Evolutionary conservation across 2,113 vertebrate genomes (phyloP).

Genomic region (Cisticola juncidis): DNA sequence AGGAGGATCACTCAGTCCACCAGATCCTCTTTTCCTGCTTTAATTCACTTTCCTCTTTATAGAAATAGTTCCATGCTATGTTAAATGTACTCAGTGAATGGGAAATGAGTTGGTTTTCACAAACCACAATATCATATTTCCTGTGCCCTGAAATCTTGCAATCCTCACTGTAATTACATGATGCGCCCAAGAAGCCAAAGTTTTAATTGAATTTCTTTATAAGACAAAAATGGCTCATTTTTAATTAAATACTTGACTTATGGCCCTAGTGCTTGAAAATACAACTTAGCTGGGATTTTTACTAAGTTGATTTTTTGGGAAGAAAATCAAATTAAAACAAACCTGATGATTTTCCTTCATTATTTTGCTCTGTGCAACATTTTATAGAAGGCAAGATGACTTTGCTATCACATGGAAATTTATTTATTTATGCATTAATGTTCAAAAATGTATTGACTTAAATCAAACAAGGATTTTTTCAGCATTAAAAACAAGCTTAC

Average conservation of each 20-base stretch:
- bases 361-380: not conserved
- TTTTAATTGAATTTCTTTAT: not conserved
- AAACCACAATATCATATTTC: not conserved
- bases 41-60: not conserved
- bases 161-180: not conserved
- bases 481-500: conserved; percentile 50
- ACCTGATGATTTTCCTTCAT: not conserved
- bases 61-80: not conserved
- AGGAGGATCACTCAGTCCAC: not conserved
- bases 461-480: not conserved
- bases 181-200: not conserved
- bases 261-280: not conserved
- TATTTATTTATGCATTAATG: not conserved
- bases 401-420: not conserved
- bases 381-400: not conserved
- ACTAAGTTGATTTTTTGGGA: not conserved
- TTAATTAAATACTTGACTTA: not conserved
- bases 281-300: not conserved
- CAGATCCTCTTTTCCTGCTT: not conserved
- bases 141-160: not conserved
- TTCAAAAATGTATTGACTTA: not conserved
- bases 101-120: not conserved
- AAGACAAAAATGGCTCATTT: not conserved
- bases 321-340: not conserved
- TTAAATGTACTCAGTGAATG: not conserved